Evolutionary conservation across 2,797 vertebrate species (phyloP).

Genomic region (Sandelia bainsii): DNA sequence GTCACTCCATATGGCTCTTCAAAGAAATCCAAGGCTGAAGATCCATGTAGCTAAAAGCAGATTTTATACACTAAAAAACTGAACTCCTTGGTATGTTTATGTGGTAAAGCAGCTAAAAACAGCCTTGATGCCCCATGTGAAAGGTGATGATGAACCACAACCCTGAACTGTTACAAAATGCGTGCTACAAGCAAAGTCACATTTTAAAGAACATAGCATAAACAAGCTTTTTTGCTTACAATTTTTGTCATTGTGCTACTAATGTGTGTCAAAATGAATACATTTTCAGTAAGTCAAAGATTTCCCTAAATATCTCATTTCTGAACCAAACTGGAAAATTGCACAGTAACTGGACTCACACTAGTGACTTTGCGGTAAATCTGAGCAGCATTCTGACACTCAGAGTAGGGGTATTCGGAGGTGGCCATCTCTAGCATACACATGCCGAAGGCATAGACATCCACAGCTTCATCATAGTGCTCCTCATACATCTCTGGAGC

Average conservation of each 20-base stretch:
- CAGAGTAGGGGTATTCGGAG: slow-evolving; percentile 98
- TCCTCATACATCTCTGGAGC: slow-evolving; percentile 99
- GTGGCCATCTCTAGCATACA: slow-evolving; percentile 99
- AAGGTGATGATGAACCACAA: neutral
- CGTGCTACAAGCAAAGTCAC: neutral
- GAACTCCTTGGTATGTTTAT: neutral
- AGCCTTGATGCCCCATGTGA: neutral
- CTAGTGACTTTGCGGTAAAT: slow-evolving; percentile 99
- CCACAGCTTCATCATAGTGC: slow-evolving; percentile 97
- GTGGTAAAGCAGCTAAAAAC: slow-evolving; percentile 15
- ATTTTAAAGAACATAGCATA: neutral
- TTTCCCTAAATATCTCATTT: neutral
- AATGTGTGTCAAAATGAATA: neutral
- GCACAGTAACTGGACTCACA: slow-evolving; percentile 86
- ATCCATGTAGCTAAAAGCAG: slow-evolving; percentile 13
- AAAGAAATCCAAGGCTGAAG: slow-evolving; percentile 37
- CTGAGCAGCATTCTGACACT: slow-evolving; percentile 98
- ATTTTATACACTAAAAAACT: slow-evolving; percentile 3
- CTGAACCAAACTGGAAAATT: neutral
- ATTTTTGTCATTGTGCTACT: neutral
- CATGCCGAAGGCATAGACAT: slow-evolving; percentile 99
- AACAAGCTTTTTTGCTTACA: neutral
- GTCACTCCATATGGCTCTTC: slow-evolving; percentile 53
- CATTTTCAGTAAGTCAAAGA: neutral
- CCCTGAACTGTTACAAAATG: neutral